These are phyloP conservation scores for Mythimna albipuncta DNA, from an alignment of 2,888 invertebrate species.

Conservation along the genomic window DNA sequence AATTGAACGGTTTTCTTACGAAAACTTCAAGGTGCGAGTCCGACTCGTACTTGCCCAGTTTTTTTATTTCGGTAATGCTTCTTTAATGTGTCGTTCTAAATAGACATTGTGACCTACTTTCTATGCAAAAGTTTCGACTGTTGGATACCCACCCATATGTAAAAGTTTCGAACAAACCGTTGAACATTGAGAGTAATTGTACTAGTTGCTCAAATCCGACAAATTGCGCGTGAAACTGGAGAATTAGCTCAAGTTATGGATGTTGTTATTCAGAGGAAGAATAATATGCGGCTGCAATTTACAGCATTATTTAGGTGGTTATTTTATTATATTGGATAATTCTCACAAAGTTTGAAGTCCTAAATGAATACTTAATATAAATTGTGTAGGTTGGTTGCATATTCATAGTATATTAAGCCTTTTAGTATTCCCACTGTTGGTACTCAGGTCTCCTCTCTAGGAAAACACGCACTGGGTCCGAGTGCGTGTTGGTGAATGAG, in stretches of 20 bases:
- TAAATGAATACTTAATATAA: no score
- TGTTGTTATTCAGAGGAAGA: neutral
- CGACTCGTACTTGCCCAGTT: no score
- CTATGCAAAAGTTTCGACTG: neutral
- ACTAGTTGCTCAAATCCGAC: neutral
- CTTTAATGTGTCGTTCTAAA: neutral
- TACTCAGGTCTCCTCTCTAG: no score
- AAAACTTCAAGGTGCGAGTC: no score
- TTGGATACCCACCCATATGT: neutral
- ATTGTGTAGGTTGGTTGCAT: no score
- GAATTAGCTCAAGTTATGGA: slow-evolving; percentile 4
- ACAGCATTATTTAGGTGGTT: neutral
- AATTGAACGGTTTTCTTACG: no score
- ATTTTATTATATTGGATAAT: neutral
- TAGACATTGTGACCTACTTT: neutral
- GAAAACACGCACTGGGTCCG: no score
- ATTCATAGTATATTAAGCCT: no score
- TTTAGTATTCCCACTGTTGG: no score
- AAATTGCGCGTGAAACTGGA: neutral
- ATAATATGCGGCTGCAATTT: slow-evolving; percentile 7
- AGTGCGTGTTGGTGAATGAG: no score
- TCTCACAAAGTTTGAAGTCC: neutral
- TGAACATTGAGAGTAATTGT: slow-evolving; percentile 3
- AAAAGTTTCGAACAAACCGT: slow-evolving; percentile 2
- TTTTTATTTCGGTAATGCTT: neutral